A percentile compares a stretch with the other conserved stretches of the same genome.
Conservation (phyloP, 2,888 invertebrate species). For the Prenolepis imparis region DNA sequence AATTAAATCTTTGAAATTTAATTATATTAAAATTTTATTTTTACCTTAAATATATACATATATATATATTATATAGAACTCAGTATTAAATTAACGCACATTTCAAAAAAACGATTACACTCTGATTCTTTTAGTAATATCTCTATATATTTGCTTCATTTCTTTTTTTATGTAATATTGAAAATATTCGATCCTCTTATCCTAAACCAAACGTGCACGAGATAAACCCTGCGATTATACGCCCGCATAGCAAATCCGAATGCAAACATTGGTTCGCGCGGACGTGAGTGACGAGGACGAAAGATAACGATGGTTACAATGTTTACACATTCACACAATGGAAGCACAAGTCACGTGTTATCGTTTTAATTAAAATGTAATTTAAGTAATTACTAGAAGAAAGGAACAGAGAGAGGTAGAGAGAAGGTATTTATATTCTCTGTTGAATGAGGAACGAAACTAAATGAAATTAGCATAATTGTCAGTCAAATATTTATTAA, state of each 20-base stretch:
- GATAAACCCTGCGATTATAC: conserved; percentile 35
- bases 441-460: not conserved
- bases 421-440: conserved; percentile 9
- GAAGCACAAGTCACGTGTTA: conserved; percentile 28
- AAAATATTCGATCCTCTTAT: conserved; percentile 47
- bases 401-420: not conserved
- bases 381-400: conserved; percentile 33
- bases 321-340: conserved; percentile 21
- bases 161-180: not conserved
- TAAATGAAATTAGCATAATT: conserved; percentile 13
- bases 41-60: not conserved
- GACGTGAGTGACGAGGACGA: conserved; percentile 40
- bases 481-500: not conserved
- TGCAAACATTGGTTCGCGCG: conserved; percentile 40
- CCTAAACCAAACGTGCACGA: conserved; percentile 10
- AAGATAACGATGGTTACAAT: conserved; percentile 47
- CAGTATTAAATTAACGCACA: not conserved
- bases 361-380: conserved; percentile 49
- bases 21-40: not conserved
- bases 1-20: not conserved
- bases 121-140: conserved; percentile 1
- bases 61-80: not conserved
- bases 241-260: conserved; percentile 40
- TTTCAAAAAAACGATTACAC: not conserved
- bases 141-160: not conserved